A percentile compares a stretch with the other conserved stretches of the same genome.
phyloP scores from a whole-genome alignment of 2,113 vertebrate genomes.

The Trogon melanurus region DNA sequence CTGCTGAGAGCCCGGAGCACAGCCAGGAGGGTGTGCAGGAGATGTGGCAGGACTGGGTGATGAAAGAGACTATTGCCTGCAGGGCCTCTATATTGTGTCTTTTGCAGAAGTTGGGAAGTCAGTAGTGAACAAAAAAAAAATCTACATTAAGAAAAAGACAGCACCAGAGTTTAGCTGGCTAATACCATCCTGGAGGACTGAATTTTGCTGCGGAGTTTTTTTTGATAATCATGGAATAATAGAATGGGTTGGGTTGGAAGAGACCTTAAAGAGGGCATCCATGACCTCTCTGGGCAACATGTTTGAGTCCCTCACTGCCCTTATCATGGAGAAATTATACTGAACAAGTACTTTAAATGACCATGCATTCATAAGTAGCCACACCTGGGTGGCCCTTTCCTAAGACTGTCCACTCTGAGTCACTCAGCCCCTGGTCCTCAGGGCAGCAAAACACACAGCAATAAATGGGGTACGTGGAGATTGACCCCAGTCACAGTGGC shows the following conservation, averaged over 20 bases:
- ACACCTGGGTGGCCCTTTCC: background rate
- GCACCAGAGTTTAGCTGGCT: background rate
- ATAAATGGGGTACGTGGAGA: rapidly evolving
- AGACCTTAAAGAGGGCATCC: too few species aligned
- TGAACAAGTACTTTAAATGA: background rate
- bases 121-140: background rate
- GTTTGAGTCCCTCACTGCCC: too few species aligned
- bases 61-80: background rate
- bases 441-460: background rate
- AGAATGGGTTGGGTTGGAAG: too few species aligned
- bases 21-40: background rate
- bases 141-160: background rate
- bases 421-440: background rate
- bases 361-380: background rate
- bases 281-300: too few species aligned
- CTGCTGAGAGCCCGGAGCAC: background rate
- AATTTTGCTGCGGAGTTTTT: background rate
- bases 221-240: background rate
- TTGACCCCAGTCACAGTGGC: background rate
- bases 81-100: background rate
- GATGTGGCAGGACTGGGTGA: rapidly evolving
- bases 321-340: background rate
- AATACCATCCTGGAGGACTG: background rate
- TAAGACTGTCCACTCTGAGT: background rate
- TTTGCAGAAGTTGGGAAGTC: background rate